Evolutionary conservation across 2,797 vertebrate genomes (phyloP).

Genomic region (Sus cebifrons): DNA sequence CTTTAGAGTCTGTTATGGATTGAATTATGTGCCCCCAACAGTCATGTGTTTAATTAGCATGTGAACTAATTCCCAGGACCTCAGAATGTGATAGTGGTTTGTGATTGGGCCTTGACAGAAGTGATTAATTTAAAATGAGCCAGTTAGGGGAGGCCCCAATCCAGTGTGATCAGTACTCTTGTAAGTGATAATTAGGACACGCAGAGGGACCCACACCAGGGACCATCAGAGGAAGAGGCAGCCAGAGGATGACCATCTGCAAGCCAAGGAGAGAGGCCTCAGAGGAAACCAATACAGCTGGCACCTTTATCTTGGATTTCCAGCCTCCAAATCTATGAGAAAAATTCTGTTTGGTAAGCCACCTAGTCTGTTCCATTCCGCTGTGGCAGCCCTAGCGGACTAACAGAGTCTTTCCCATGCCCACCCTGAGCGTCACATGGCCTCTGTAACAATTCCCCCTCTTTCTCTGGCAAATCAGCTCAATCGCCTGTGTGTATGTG

Average conservation of each 20-base stretch:
- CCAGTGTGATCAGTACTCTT: not conserved
- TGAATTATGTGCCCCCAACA: not conserved
- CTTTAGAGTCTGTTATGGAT: not conserved
- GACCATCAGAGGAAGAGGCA: not conserved
- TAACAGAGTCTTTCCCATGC: not conserved
- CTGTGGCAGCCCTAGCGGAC: not conserved
- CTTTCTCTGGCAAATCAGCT: not conserved
- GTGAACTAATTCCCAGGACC: not conserved
- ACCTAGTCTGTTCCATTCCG: not conserved
- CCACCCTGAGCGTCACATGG: not conserved
- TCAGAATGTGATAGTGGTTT: not conserved
- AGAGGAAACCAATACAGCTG: too few relatives aligned
- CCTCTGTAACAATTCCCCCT: too few relatives aligned
- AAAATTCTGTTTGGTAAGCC: not conserved
- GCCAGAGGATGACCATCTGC: not conserved
- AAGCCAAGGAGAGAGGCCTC: too few relatives aligned
- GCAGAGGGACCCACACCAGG: not conserved
- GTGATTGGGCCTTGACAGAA: not conserved
- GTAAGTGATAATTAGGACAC: not conserved
- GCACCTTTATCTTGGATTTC: too few relatives aligned
- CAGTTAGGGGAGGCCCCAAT: not conserved
- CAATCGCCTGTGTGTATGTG: accelerated
- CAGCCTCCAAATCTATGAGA: not conserved
- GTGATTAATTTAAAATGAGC: not conserved
- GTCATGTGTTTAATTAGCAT: too few relatives aligned